Evolutionary conservation across 1,140 invertebrate genomes (phyloP).

Genomic region (Drosophila rufa): DNA sequence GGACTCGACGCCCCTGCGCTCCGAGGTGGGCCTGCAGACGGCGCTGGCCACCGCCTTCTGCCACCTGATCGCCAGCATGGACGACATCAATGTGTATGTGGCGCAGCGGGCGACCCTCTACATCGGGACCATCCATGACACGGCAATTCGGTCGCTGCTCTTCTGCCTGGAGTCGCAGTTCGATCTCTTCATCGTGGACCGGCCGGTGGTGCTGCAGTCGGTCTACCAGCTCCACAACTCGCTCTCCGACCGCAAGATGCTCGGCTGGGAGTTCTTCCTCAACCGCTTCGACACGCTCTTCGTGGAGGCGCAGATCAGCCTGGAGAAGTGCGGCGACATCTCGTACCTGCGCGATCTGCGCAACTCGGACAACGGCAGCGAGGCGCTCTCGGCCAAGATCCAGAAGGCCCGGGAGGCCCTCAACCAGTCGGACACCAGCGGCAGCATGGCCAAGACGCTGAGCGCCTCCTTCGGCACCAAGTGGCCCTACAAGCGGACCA

Average conservation of each 20-base stretch:
- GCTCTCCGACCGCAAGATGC: constrained; percentile 94
- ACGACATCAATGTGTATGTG: constrained; percentile 97
- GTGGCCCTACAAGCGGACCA: constrained; percentile 97
- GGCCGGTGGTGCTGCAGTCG: constrained; percentile 98
- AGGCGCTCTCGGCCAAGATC: constrained; percentile 94
- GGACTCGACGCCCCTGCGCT: constrained; percentile 94
- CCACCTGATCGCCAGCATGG: constrained; percentile 97
- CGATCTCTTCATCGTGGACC: constrained; percentile 97
- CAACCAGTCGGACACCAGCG: constrained; percentile 87
- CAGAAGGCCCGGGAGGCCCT: constrained; percentile 95
- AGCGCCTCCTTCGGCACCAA: constrained; percentile 96
- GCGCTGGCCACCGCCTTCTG: constrained; percentile 98
- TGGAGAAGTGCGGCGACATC: constrained; percentile 93
- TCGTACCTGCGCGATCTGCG: constrained; percentile 94
- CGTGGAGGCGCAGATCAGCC: constrained; percentile 96
- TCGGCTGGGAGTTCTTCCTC: constrained; percentile 99
- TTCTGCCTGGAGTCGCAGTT: constrained; percentile 97
- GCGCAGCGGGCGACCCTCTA: constrained; percentile 97
- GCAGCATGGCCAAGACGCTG: constrained; percentile 90
- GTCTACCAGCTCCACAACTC: constrained; percentile 98
- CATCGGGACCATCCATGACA: constrained; percentile 96
- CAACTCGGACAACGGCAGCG: constrained; percentile 95
- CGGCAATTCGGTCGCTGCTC: constrained; percentile 92
- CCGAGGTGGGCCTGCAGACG: constrained; percentile 94
- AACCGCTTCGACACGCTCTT: constrained; percentile 98